Base-by-base conservation (phyloP, 2,888 invertebrate species). In the Sminthurinus aureus region DNA sequence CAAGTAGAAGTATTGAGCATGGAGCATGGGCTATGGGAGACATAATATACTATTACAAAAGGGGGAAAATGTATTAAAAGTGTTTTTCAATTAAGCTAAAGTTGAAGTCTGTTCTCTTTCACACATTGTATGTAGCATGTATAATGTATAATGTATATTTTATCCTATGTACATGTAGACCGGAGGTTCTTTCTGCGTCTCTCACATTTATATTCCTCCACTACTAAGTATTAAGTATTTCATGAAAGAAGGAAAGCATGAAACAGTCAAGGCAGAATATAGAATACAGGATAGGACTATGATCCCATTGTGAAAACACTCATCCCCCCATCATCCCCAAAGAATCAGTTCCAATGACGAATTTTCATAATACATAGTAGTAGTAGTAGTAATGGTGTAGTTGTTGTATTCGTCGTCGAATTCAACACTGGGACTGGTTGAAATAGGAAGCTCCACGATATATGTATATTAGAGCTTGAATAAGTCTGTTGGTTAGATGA, bases 141-240 rank as follows among this genome's bases (percentile, higher is more conserved):
- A 66, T n/a, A n/a, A n/a, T n/a, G n/a, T n/a, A n/a, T n/a, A n/a
- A n/a, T 66, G n/a, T 66, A 38, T 38, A 4, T 38, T 38, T 6
- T 38, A 38, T 18, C 64, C 15, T n/a, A 38, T 38, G 6, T 38
- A 38, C 38, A 38, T 6, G 38, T 38, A 38, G 38, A 38, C 3
- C 6, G 38, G 6, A 38, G 38, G 38, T 38, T n/a, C 69, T 69
- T 11, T 69, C 20, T 69, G n/a, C 20, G 3, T 58, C 58, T 58
- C 73, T 26, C 24, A 8, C 38, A 9, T 73, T 18, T 75, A 75
- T 75, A 2, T 75, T 75, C 50, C 51, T 69, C 38, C 38, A 69
- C 69, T 50, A 79, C 69, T 79, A 79, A 79, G 79, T 79, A 79
- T 79, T 79, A 79, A 79, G 79, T 79, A 79, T 79, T 79, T 69